Evolutionary conservation across 37 sponge, comb jelly and placozoan genomes (phyloP), one percentile per base, ranked within the genome.

Genomic region (Axinella damicornis): DNA sequence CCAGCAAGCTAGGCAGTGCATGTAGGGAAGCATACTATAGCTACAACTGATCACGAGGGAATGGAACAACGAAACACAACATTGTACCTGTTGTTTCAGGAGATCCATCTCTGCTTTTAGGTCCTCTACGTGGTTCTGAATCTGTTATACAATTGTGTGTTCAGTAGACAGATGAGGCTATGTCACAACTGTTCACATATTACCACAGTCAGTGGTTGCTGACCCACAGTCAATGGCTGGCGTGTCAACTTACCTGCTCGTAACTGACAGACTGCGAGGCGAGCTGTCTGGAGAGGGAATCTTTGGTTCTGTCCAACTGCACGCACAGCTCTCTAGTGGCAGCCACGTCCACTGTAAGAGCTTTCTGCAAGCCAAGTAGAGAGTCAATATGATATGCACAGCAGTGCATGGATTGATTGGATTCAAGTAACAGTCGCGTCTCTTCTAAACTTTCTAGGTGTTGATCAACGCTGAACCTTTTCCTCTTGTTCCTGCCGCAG

Each of bases 401-500:
- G 46, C 9, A 46, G 46, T 46, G 9, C 6, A 9, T 46, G 46
- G 9, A 46, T 46, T 9, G 6, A 12, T 46, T n/a, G n/a, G n/a
- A n/a, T 46, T 46, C 9, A 46, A 46, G 46, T 9, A 4, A 46
- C 46, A 12, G 46, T 46, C 46, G 6, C 46, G 9, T 9, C n/a
- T n/a, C 46, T 46, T 46, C 46, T 9, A 12, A 4, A 4, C 46
- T 9, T 46, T 12, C 46, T 46, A 12, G 6, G 9, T 46, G 46
- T 9, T 46, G 6, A 46, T 46, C 46, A 9, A 27, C 11, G 35
- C 56, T 18, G 16, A 1, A 90, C 93, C 91, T 97, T 97, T 72
- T 95, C 98, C 27, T 94, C 94, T 22, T 89, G 87, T 41, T 89
- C 96, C 52, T 92, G 90, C 57, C 93, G 34, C 34, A 92, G 76